Percentiles rank a stretch among this genome's conserved stretches.
These are phyloP conservation scores for Cenopis cana DNA, from an alignment of 2,888 invertebrate genomes.

Conservation along the genomic window DNA sequence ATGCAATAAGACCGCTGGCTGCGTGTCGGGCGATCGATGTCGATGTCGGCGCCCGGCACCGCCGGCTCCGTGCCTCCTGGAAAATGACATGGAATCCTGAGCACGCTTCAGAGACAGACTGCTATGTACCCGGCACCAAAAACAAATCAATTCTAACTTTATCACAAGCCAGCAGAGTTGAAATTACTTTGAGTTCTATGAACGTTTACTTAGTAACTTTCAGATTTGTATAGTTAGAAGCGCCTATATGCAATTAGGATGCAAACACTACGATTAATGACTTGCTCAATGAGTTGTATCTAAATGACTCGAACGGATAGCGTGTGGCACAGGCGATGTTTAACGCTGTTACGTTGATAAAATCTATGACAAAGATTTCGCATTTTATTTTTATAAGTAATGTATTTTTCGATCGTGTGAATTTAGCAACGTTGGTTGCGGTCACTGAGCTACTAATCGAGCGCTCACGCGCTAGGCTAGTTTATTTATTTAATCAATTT, in stretches of 20 bases:
- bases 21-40: constrained; percentile 70
- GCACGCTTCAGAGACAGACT: constrained; percentile 24
- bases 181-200: neutral
- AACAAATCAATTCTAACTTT: neutral
- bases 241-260: constrained; percentile 19
- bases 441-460: no score
- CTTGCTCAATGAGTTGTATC: constrained; percentile 16
- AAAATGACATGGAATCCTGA: constrained; percentile 65
- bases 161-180: neutral
- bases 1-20: constrained; percentile 51
- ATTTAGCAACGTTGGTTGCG: no score
- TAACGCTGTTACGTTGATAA: no score
- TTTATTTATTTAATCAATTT: no score
- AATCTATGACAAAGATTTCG: no score
- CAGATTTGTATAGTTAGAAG: constrained; percentile 1
- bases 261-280: constrained; percentile 15
- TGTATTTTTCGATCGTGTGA: no score
- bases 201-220: neutral
- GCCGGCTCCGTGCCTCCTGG: constrained; percentile 57
- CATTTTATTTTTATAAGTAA: no score
- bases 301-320: neutral
- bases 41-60: constrained; percentile 76
- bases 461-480: no score
- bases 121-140: neutral
- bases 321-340: neutral